Conservation (phyloP, 2,888 invertebrate species). For the Platycheirus albimanus region DNA sequence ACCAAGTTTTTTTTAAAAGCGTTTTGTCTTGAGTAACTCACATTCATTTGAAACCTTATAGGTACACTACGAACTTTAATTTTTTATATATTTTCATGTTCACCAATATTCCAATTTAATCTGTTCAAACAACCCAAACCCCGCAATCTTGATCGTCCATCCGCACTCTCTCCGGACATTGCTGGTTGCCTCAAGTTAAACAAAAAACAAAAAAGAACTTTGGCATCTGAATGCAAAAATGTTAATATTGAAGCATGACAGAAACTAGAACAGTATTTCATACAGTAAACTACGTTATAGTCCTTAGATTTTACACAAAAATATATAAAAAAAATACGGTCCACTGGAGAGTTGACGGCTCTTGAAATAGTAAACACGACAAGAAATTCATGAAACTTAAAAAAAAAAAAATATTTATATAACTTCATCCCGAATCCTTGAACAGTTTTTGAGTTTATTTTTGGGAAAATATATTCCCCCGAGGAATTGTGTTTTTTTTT, state of each 20-base stretch:
- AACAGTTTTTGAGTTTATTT: neutral
- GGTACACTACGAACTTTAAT: too few species aligned
- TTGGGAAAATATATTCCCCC: neutral
- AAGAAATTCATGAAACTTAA: slow-evolving; percentile 26
- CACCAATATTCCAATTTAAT: neutral
- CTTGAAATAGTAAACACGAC: slow-evolving; percentile 25
- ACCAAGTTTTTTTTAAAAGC: too few species aligned
- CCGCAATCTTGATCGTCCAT: neutral
- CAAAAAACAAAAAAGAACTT: neutral
- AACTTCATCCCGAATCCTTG: neutral
- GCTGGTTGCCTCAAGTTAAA: too few species aligned
- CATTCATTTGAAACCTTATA: too few species aligned
- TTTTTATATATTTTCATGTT: too few species aligned
- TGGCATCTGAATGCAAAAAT: neutral
- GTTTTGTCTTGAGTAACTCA: too few species aligned
- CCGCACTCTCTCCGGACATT: too few species aligned
- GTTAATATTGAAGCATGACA: slow-evolving; percentile 10
- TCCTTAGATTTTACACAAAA: neutral
- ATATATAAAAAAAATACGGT: neutral
- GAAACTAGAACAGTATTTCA: slow-evolving; percentile 9
- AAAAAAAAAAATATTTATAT: slow-evolving; percentile 2
- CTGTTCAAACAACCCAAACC: neutral
- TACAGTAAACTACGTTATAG: slow-evolving; percentile 2
- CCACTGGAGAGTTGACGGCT: slow-evolving; percentile 18
- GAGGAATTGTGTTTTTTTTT: slow-evolving; percentile 1